Conservation (phyloP, 2,113 vertebrate genomes). For the Odobenus rosmarus region DNA sequence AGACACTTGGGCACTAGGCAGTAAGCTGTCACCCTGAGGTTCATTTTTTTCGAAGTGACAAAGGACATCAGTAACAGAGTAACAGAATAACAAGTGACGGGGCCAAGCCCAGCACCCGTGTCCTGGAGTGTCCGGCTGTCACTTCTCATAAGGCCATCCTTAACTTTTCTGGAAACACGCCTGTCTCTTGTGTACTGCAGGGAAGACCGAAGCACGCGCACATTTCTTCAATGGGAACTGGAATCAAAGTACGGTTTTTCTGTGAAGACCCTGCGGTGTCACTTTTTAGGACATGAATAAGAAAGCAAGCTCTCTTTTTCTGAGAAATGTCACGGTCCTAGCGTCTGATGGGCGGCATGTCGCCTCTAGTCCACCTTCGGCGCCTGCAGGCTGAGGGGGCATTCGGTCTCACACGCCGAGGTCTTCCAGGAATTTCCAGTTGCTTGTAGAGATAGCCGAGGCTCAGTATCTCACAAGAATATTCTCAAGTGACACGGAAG, state of each 20-base stretch:
- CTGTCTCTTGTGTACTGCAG: fast-evolving
- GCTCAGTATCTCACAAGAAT: not conserved
- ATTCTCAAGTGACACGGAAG: not conserved
- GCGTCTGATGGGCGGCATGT: fast-evolving
- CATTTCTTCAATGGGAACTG: not conserved
- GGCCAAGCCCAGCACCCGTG: fast-evolving
- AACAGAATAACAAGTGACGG: too few species aligned
- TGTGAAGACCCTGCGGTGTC: not conserved
- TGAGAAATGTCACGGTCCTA: fast-evolving
- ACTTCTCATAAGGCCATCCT: not conserved
- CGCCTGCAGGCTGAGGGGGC: fast-evolving
- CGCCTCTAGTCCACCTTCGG: fast-evolving
- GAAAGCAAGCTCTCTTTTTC: not conserved
- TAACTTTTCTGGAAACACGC: not conserved
- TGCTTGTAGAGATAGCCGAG: not conserved
- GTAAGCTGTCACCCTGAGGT: not conserved
- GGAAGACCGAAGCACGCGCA: fast-evolving
- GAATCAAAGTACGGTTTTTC: not conserved
- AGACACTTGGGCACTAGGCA: not conserved
- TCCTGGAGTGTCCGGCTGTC: not conserved
- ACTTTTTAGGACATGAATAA: not conserved
- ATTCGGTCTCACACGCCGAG: fast-evolving
- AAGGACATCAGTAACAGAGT: not conserved
- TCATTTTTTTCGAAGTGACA: not conserved
- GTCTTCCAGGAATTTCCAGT: not conserved